Evolutionary conservation across 2,113 vertebrate genomes (phyloP), one percentile per base, ranked within the genome.

Genomic region (Xiphophorus maculatus): DNA sequence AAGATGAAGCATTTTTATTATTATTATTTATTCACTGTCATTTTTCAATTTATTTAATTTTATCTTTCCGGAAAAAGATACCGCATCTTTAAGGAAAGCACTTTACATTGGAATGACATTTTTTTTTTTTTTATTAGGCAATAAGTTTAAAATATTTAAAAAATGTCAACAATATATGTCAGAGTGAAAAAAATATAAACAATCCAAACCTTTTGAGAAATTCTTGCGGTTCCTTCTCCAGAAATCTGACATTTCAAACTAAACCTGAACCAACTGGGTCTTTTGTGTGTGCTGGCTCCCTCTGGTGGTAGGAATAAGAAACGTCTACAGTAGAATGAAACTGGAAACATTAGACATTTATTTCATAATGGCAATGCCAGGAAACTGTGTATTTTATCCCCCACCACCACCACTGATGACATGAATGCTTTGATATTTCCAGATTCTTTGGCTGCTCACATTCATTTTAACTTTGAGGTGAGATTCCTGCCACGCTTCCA

Each of bases 261-360:
- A 66, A 32, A 48, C 44, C 13, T 19, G 44, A 48, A 48, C 17
- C 17, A 14, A 40, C 14, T 42, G 30, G 4, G 28, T 54, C 28
- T 25, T 58, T 3, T n/a, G 69, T 42, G 68, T 60, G 29, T 28
- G 12, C 86, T 25, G 69, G 80, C 87, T 42, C 92, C 90, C 88
- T 89, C 91, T 93, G 80, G 83, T 89, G 92, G 89, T 5, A 69
- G 61, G 11, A 14, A 66, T 2, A 8, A 37, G 14, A 58, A 73
- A 2, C 63, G 66, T 61, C 66, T n/a, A 3, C 35, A 69, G 14
- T 30, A 48, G 17, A 66, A 51, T 35, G 69, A 37, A 62, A 12
- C 9, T 66, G 62, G 88, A 88, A 90, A 88, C 78, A 88, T 69
- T 84, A 91, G 82, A 77, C 28, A 69, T 66, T 89, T 68, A 75